Evolutionary conservation across 2,888 invertebrate species (phyloP).

Genomic region (Silvanus unidentatus): DNA sequence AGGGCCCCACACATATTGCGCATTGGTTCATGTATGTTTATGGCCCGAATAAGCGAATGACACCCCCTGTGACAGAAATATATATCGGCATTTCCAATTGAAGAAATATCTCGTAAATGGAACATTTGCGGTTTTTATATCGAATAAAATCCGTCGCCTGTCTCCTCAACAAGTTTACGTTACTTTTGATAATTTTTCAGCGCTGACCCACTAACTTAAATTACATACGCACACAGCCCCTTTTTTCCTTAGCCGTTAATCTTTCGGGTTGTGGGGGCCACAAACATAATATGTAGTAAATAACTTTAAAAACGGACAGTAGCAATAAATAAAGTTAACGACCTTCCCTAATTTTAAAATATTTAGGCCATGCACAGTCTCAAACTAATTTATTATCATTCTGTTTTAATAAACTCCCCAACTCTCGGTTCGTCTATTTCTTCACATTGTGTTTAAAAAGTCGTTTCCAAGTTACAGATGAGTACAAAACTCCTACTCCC

Average conservation of each 20-base stretch:
- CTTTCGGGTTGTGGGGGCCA: background rate
- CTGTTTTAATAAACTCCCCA: slow-evolving; percentile 19
- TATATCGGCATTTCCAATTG: slow-evolving; percentile 7
- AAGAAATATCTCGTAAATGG: background rate
- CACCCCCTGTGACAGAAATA: slow-evolving; percentile 15
- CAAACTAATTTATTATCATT: slow-evolving; percentile 21
- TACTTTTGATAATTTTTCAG: too few species aligned
- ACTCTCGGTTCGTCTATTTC: too few species aligned
- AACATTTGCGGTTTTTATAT: background rate
- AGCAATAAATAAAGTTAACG: slow-evolving; percentile 22
- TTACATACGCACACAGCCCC: background rate
- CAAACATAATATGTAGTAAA: background rate
- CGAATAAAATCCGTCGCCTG: background rate
- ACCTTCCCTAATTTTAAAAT: slow-evolving; percentile 25
- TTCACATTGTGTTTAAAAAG: slow-evolving; percentile 1
- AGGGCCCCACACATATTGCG: slow-evolving; percentile 23
- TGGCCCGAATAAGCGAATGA: slow-evolving; percentile 21
- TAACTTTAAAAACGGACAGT: slow-evolving; percentile 2
- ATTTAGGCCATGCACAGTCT: slow-evolving; percentile 11
- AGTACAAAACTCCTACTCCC: background rate
- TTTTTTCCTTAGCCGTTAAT: background rate
- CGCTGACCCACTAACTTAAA: background rate
- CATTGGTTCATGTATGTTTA: slow-evolving; percentile 26
- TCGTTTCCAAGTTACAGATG: background rate
- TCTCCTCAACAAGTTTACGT: background rate